These are phyloP conservation scores for Eumeta japonica DNA, from an alignment of 1,140 invertebrate genomes.

Conservation along the genomic window DNA sequence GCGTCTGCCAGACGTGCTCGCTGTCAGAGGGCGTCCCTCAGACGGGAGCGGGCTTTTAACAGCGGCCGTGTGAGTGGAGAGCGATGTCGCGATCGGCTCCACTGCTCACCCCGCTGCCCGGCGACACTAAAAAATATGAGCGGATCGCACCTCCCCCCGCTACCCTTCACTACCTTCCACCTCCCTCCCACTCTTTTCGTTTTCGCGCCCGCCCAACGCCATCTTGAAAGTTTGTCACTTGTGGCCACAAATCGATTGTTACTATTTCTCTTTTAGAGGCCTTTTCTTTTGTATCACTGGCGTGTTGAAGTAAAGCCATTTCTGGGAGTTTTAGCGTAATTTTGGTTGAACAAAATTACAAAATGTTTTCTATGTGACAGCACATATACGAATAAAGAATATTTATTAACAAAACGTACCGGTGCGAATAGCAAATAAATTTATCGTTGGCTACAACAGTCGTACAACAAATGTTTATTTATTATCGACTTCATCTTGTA, in stretches of 20 bases:
- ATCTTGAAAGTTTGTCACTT: slow-evolving; percentile 57
- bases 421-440: too few species aligned
- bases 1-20: slow-evolving; percentile 22
- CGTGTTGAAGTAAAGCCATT: too few species aligned
- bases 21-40: slow-evolving; percentile 27
- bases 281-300: too few species aligned
- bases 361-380: too few species aligned
- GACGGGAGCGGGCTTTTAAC: slow-evolving; percentile 44
- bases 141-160: slow-evolving; percentile 17
- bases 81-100: slow-evolving; percentile 50
- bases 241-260: slow-evolving; percentile 53
- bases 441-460: too few species aligned
- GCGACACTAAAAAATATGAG: slow-evolving; percentile 58
- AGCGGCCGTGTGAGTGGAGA: slow-evolving; percentile 47
- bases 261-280: neutral
- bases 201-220: slow-evolving; percentile 29
- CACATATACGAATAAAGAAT: too few species aligned
- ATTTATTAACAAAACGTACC: too few species aligned
- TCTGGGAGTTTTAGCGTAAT: too few species aligned
- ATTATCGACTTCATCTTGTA: too few species aligned
- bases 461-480: too few species aligned
- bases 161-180: slow-evolving; percentile 1
- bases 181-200: too few species aligned
- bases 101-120: slow-evolving; percentile 44
- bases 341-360: too few species aligned